These are phyloP conservation scores for Oreocharis arfaki DNA, from an alignment of 2,113 vertebrate genomes.

Conservation along the genomic window DNA sequence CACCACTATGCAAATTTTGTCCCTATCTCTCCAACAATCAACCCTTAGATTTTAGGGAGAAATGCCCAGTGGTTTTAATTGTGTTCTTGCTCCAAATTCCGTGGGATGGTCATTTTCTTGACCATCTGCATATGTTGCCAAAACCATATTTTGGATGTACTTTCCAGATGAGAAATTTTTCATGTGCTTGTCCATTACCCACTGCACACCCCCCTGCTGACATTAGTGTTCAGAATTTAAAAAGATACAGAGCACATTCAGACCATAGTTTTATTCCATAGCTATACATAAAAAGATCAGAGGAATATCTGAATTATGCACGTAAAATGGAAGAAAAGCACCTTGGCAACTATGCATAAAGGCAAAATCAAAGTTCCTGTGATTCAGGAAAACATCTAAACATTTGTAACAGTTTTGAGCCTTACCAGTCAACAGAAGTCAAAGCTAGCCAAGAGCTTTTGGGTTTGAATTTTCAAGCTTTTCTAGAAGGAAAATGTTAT, in stretches of 20 bases:
- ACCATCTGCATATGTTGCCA: background rate
- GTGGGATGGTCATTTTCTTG: background rate
- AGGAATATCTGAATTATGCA: background rate
- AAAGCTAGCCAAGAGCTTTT: background rate
- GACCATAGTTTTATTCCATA: background rate
- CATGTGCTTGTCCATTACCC: background rate
- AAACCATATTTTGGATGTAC: background rate
- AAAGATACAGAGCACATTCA: background rate
- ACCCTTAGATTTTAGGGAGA: background rate
- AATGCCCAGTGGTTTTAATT: background rate
- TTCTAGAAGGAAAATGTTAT: background rate
- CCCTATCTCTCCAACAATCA: background rate
- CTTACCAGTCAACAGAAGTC: background rate
- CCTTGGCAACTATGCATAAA: background rate
- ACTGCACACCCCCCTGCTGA: background rate
- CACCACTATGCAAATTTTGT: background rate
- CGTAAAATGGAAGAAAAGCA: background rate
- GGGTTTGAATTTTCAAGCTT: background rate
- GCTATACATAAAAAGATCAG: background rate
- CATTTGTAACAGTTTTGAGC: background rate
- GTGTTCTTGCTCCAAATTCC: background rate
- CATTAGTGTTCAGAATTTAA: background rate
- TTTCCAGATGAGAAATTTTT: background rate
- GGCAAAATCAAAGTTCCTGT: background rate
- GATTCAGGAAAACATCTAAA: background rate